phyloP scores from a whole-genome alignment of 2,113 vertebrate species.

The Bothrops jararaca region DNA sequence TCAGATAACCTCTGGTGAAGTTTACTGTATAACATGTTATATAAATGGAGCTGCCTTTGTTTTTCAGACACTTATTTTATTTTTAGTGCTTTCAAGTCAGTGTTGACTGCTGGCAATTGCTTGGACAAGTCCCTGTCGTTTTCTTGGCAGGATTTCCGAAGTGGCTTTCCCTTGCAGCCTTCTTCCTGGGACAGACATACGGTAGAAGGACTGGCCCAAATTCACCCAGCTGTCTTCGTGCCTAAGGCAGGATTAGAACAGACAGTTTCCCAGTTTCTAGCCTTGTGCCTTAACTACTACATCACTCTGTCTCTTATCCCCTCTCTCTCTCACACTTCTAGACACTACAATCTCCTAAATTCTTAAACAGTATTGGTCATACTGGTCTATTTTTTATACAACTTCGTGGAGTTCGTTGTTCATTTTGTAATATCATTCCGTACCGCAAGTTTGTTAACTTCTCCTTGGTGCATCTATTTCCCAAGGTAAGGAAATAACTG shows the following conservation, averaged over 20 bases:
- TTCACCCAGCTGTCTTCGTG: background rate
- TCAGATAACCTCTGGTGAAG: background rate
- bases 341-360: background rate
- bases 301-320: background rate
- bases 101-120: background rate
- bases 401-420: background rate
- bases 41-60: background rate
- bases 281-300: background rate
- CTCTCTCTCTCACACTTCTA: background rate
- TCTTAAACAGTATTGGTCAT: background rate
- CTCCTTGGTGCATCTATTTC: background rate
- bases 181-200: background rate
- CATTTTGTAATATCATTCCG: background rate
- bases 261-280: background rate
- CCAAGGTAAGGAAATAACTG: background rate
- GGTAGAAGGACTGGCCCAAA: background rate
- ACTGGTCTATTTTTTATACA: background rate
- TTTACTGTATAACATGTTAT: background rate
- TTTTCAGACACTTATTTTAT: background rate
- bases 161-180: background rate
- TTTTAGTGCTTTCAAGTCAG: background rate
- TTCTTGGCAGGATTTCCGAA: background rate
- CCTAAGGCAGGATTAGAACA: background rate
- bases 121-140: background rate
- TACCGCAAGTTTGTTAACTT: background rate